These are phyloP conservation scores for Raja brachyura DNA, from an alignment of 2,113 vertebrate species.

Conservation along the genomic window DNA sequence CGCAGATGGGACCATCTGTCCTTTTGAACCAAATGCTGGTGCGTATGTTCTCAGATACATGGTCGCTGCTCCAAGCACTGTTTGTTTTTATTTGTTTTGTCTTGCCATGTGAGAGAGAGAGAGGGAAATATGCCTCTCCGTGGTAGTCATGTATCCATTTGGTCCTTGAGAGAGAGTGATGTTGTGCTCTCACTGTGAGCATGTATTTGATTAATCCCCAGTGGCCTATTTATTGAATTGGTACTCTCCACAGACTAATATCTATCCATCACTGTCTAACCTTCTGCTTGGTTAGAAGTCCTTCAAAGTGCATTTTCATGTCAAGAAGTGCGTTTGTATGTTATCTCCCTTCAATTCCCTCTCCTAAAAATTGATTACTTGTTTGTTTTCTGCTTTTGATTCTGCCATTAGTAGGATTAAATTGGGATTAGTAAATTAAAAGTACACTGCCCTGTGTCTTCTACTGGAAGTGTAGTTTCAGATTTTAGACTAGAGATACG, in stretches of 20 bases:
- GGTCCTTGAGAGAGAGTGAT: neutral
- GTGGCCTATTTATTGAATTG: neutral
- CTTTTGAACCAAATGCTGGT: neutral
- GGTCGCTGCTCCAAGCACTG: too few species aligned
- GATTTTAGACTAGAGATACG: too few species aligned
- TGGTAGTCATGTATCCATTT: neutral
- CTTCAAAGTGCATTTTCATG: too few species aligned
- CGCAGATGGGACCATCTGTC: neutral
- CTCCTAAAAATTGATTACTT: neutral
- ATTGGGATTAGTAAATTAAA: neutral
- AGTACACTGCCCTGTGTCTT: neutral
- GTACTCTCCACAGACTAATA: neutral
- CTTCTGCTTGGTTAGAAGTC: neutral
- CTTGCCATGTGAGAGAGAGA: neutral
- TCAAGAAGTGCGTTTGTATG: neutral
- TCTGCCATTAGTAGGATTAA: neutral
- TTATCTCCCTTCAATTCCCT: neutral
- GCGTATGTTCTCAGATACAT: neutral
- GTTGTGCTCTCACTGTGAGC: neutral
- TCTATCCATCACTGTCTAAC: neutral
- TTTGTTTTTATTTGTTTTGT: neutral
- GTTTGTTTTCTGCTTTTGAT: neutral
- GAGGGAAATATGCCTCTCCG: neutral
- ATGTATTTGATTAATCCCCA: neutral
- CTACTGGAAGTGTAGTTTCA: too few species aligned